Conservation (phyloP, 2,113 vertebrate species). For the Hepsetus odoe region DNA sequence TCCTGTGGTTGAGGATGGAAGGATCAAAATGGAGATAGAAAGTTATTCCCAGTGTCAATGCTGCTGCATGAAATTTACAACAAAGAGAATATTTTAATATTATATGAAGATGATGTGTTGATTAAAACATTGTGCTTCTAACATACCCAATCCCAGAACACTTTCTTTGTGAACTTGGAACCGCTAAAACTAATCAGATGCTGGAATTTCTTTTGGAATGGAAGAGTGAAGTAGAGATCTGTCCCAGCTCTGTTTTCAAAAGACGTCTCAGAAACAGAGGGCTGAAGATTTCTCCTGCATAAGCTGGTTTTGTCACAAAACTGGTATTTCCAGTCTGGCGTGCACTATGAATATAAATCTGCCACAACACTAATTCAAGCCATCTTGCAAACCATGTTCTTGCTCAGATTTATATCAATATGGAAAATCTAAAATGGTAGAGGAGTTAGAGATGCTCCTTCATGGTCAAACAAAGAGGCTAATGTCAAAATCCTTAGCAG, state of each 20-base stretch:
- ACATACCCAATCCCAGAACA: not conserved
- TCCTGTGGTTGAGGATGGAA: not conserved
- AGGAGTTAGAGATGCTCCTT: not conserved
- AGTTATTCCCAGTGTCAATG: not conserved
- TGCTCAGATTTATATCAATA: not conserved
- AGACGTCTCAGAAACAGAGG: not conserved
- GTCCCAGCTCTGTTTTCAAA: not conserved
- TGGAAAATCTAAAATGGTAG: not conserved
- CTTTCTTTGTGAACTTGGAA: not conserved
- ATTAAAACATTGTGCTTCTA: not conserved
- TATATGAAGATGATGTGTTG: not conserved
- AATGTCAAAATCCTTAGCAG: not conserved
- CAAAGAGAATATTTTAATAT: not conserved
- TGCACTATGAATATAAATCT: not conserved
- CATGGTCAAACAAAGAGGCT: not conserved
- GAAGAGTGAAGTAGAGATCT: not conserved
- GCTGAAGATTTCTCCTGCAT: not conserved
- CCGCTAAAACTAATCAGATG: not conserved
- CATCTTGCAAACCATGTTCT: not conserved
- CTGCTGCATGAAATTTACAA: not conserved
- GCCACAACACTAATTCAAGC: not conserved
- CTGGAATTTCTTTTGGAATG: not conserved
- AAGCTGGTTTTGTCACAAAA: not conserved
- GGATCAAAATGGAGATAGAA: not conserved
- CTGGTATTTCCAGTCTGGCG: not conserved